Percentiles rank a stretch among this genome's conserved stretches.
Conservation (phyloP, 2,113 vertebrate genomes). For the Crotophaga sulcirostris region DNA sequence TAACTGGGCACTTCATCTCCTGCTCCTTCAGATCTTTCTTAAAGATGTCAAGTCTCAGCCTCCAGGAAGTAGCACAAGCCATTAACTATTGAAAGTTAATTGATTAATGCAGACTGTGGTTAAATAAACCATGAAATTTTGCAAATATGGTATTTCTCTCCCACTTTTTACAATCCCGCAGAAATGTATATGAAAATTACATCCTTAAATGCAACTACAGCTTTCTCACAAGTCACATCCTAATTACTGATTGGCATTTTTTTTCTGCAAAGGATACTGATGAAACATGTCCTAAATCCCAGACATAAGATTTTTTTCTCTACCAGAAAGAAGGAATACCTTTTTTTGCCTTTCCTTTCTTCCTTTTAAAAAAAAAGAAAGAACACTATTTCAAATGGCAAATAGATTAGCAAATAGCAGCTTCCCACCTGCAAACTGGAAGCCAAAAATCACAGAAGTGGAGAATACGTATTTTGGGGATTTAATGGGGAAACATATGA, state of each 20-base stretch:
- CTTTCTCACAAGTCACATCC: not conserved
- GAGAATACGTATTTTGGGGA: not conserved
- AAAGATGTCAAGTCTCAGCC: not conserved
- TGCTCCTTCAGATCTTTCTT: not conserved
- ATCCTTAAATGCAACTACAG: not conserved
- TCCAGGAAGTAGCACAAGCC: not conserved
- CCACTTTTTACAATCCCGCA: not conserved
- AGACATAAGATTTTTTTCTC: not conserved
- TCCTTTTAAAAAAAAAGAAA: not conserved
- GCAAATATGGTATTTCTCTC: not conserved
- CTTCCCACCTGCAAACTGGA: not conserved
- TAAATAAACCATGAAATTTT: not conserved
- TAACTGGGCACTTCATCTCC: not conserved
- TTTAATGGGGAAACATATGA: not conserved
- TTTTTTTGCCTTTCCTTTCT: not conserved
- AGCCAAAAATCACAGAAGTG: not conserved
- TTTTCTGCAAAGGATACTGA: not conserved
- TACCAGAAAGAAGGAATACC: not conserved
- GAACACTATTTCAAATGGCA: not conserved
- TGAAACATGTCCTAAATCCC: not conserved
- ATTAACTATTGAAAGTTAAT: not conserved
- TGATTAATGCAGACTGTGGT: not conserved
- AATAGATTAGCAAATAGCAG: not conserved
- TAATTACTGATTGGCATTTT: not conserved
- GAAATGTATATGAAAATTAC: not conserved